Evolutionary conservation across 2,113 vertebrate species (phyloP).

Genomic region (Platichthys stellatus): DNA sequence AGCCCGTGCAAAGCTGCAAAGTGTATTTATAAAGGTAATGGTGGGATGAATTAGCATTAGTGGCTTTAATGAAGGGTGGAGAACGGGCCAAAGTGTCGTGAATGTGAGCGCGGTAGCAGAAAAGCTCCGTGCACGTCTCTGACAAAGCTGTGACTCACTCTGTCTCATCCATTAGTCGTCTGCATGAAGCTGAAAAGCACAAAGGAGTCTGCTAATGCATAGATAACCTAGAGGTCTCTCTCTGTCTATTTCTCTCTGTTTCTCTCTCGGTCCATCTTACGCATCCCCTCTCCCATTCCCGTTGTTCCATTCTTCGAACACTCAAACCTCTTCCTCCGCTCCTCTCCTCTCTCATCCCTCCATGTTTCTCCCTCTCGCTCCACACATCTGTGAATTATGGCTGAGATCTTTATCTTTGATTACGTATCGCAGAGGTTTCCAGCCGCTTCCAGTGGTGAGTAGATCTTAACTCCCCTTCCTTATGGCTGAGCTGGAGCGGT

Average conservation of each 20-base stretch:
- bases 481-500: slow-evolving; percentile 18
- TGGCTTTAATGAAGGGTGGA: slow-evolving; percentile 39
- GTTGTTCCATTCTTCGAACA: slow-evolving; percentile 4
- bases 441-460: slow-evolving; percentile 10
- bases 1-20: slow-evolving; percentile 24
- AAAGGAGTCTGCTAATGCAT: slow-evolving; percentile 72
- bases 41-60: slow-evolving; percentile 58
- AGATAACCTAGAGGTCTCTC: slow-evolving; percentile 72
- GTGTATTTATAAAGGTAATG: slow-evolving; percentile 53
- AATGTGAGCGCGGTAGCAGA: slow-evolving; percentile 52
- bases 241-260: slow-evolving; percentile 18
- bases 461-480: slow-evolving; percentile 34
- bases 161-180: slow-evolving; percentile 74
- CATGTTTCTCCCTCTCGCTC: not conserved
- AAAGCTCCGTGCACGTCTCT: slow-evolving; percentile 42
- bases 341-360: not conserved
- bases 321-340: slow-evolving; percentile 1
- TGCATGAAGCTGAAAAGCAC: slow-evolving; percentile 56
- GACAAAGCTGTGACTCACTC: slow-evolving; percentile 73
- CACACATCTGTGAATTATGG: slow-evolving; percentile 13
- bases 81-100: slow-evolving; percentile 44
- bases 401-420: slow-evolving; percentile 25
- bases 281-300: slow-evolving; percentile 30
- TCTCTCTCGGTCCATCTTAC: slow-evolving; percentile 16
- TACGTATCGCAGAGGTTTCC: slow-evolving; percentile 26